Evolutionary conservation across 1,140 invertebrate genomes (phyloP).

Genomic region (Orchesella cincta): DNA sequence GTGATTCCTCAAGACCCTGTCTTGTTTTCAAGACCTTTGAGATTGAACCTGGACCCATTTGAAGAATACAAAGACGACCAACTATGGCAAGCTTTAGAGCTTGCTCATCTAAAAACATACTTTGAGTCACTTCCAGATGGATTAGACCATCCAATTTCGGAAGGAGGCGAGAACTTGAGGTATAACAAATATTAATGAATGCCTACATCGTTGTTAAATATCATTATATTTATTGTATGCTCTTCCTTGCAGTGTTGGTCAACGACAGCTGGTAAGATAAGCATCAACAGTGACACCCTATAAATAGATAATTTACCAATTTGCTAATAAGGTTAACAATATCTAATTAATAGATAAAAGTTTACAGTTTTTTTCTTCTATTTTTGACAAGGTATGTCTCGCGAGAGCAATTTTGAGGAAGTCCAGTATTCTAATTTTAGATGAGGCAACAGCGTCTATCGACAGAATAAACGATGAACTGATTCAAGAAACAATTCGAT

Average conservation of each 20-base stretch:
- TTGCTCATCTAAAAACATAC: slow-evolving; percentile 58
- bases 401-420: slow-evolving; percentile 18
- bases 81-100: slow-evolving; percentile 58
- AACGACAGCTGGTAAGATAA: slow-evolving; percentile 22
- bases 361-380: too few relatives aligned
- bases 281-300: too few relatives aligned
- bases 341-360: too few relatives aligned
- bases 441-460: slow-evolving; percentile 10
- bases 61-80: slow-evolving; percentile 55
- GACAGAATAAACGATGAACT: slow-evolving; percentile 63
- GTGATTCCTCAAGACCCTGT: slow-evolving; percentile 91
- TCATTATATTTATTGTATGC: neutral
- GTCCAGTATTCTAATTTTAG: neutral
- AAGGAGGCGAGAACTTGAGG: slow-evolving; percentile 60
- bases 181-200: neutral
- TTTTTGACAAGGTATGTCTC: too few relatives aligned
- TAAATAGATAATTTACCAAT: too few relatives aligned
- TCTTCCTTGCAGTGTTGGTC: slow-evolving; percentile 14
- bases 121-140: slow-evolving; percentile 53
- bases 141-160: slow-evolving; percentile 56
- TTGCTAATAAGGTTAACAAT: too few relatives aligned
- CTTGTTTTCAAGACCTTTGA: slow-evolving; percentile 65
- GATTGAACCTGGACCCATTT: slow-evolving; percentile 59
- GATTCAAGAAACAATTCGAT: slow-evolving; percentile 73
- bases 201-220: neutral